Evolutionary conservation across 53 echinoderm and acorn worm genomes (phyloP), one percentile per base, ranked within the genome.

Genomic region (Arbacia lixula): DNA sequence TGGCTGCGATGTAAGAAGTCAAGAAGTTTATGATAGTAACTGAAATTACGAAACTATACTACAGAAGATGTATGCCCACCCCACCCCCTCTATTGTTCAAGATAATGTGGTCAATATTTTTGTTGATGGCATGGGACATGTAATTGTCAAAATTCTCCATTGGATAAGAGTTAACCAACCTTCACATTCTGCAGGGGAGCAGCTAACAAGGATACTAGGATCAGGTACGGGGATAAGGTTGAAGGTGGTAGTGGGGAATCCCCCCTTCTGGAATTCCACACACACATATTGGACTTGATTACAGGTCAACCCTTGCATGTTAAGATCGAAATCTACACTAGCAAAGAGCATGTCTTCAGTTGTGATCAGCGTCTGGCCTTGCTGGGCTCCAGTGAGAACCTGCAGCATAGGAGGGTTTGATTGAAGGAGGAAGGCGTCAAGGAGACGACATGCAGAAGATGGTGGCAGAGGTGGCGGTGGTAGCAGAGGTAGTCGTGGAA

Each of bases 141-240:
- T n/a, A n/a, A n/a, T n/a, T n/a, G n/a, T n/a, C n/a, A n/a, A n/a
- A n/a, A n/a, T n/a, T n/a, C n/a, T n/a, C n/a, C n/a, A n/a, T n/a
- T n/a, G n/a, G n/a, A n/a, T n/a, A n/a, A n/a, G n/a, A n/a, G n/a
- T n/a, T n/a, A n/a, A 85, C 95, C 85, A 79, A 95, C 95, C 95
- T 95, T 92, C 85, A 69, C 95, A 95, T 21, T 90, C 86, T 12
- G 90, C 86, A 10, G 88, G 84, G 61, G 86, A 90, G 80, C 95
- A 95, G 76, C 92, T 92, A 22, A 76, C 83, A 55, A 93, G 62
- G 66, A 88, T 86, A 78, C 82, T 85, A 32, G 89, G 76, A 31
- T 95, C 86, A 16, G 92, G 90, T 22, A 87, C 88, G 42, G 95
- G 90, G 68, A 76, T 72, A 52, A 95, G 55, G 38, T 73, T 86